phyloP scores from a whole-genome alignment of 1,140 invertebrate species.

The Aphis gossypii region DNA sequence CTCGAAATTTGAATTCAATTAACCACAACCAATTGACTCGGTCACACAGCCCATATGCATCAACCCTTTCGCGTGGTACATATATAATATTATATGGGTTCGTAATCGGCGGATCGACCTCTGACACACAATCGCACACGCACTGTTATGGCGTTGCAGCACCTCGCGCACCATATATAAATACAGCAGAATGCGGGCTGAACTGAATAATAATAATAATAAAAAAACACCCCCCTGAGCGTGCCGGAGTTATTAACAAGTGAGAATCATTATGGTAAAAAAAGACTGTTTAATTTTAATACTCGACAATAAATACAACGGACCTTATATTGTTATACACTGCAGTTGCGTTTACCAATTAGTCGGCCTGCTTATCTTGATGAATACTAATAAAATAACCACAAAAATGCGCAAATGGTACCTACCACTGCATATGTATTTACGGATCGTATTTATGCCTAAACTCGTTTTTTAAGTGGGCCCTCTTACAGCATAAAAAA shows the following conservation, averaged over 20 bases:
- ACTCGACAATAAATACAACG: slow-evolving; percentile 44
- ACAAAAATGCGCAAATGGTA: slow-evolving; percentile 25
- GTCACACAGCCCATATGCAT: slow-evolving; percentile 54
- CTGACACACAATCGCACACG: slow-evolving; percentile 50
- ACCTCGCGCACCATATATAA: not conserved
- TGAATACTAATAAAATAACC: slow-evolving; percentile 48
- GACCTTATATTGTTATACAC: not conserved
- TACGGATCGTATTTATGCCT: slow-evolving; percentile 18
- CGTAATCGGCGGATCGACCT: slow-evolving; percentile 54
- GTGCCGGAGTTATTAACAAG: not conserved
- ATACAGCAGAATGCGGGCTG: slow-evolving; percentile 40
- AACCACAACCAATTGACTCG: slow-evolving; percentile 56
- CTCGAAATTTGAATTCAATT: slow-evolving; percentile 56
- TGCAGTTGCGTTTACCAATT: slow-evolving; percentile 39
- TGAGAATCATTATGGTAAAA: slow-evolving; percentile 42
- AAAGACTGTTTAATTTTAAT: slow-evolving; percentile 47
- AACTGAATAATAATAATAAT: slow-evolving; percentile 47
- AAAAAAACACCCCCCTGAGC: not conserved
- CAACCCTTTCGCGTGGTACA: slow-evolving; percentile 47
- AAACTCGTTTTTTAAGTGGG: slow-evolving; percentile 44
- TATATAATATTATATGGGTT: slow-evolving; percentile 38
- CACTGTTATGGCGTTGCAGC: not conserved
- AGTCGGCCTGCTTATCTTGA: slow-evolving; percentile 30
- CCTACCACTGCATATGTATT: not conserved
- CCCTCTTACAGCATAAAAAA: not conserved